Evolutionary conservation across 1,140 invertebrate species (phyloP), one percentile per base, ranked within the genome.

Genomic region (Galendromus occidentalis): DNA sequence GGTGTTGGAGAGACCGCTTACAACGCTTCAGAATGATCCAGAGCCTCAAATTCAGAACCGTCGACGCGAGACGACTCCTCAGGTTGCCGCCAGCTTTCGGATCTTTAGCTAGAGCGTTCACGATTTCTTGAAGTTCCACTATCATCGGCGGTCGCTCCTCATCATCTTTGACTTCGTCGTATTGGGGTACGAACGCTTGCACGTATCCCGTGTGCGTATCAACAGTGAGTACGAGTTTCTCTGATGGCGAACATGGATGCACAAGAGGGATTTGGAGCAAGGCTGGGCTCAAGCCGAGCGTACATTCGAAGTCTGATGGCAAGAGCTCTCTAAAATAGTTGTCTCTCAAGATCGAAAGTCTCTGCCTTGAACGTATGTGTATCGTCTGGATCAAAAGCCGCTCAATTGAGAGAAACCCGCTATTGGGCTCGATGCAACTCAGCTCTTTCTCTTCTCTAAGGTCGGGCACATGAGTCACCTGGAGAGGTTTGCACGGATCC

Each of bases 351-450:
- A 92, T 87, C 39, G 80, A 80, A 6, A 95, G 77, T 20, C 89
- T 79, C 69, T 84, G 85, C 64, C 85, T 81, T 0, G 90, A 91
- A 66, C 94, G 80, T 29, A 95, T 85, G 75, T 96, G 92, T 71
- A 97, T 92, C 0, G 92, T 97, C 72, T 95, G 89, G n/a, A 95
- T 90, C n/a, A 98, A 78, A 47, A 97, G 78, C 47, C 88, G 84
- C 78, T 96, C 91, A 82, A 98, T 88, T 1, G 91, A 95, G 1
- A 96, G 78, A 69, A 88, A 83, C 75, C 93, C 89, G 39, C 72
- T 71, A 33, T 59, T 67, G 44, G 65, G 66, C 42, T 66, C 25
- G 42, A 69, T 55, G 2, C 42, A 65, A 44, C 39, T 14, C 68
- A 30, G 33, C 63, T 64, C 73, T 70, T 82, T 82, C 69, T 84